A percentile compares a stretch with the other conserved stretches of the same genome.
Evolutionary conservation across 2,113 vertebrate species (phyloP).

Genomic region (Mobula hypostoma): DNA sequence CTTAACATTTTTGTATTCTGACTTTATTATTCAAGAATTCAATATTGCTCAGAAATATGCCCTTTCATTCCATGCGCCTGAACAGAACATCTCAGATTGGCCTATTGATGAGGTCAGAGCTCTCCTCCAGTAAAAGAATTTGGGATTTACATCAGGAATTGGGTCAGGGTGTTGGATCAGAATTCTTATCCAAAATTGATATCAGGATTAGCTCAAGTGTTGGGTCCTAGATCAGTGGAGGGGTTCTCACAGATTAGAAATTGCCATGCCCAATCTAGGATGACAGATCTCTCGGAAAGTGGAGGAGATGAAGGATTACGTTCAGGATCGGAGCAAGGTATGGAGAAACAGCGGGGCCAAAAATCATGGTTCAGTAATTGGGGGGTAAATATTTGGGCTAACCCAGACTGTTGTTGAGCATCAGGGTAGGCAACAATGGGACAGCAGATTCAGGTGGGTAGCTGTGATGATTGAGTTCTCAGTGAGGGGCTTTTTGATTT

Average conservation of each 20-base stretch:
- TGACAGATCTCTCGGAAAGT: neutral
- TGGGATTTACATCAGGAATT: neutral
- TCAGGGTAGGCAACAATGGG: no score
- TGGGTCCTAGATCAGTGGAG: no score
- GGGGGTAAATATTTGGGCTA: no score
- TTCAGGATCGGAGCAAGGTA: no score
- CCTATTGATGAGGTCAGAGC: neutral
- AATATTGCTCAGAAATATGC: neutral
- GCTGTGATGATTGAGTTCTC: no score
- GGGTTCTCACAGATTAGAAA: neutral
- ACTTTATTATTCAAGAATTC: neutral
- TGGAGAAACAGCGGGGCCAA: no score
- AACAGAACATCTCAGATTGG: no score
- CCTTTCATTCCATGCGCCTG: neutral
- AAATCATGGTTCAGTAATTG: no score
- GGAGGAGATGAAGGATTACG: neutral
- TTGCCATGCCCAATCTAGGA: neutral
- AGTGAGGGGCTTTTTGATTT: neutral
- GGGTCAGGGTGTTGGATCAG: no score
- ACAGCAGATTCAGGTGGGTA: no score
- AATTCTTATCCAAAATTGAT: no score
- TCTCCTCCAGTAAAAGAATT: neutral
- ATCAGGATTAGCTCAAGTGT: neutral
- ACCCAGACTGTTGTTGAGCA: no score
- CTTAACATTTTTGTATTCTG: neutral